Evolutionary conservation across 2,797 vertebrate species (phyloP).

Genomic region (Syndactyla subalaris): DNA sequence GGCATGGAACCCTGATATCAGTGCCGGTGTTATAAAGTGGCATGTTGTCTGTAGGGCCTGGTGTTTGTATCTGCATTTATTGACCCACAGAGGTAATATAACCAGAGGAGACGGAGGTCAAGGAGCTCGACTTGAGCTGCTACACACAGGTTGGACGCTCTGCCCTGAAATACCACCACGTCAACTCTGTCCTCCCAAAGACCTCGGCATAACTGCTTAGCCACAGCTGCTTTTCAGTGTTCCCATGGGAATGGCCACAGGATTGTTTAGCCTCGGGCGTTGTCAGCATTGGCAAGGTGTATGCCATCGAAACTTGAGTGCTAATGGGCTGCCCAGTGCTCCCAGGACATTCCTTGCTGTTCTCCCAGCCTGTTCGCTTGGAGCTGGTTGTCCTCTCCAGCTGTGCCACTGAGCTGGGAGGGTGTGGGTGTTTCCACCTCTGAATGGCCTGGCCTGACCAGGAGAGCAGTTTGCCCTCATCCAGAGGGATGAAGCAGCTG

Average conservation of each 20-base stretch:
- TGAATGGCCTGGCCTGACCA: not conserved
- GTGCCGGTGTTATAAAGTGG: not conserved
- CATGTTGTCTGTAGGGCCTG: not conserved
- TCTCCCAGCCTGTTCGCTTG: not conserved
- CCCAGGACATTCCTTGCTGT: rapidly evolving
- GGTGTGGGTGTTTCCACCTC: not conserved
- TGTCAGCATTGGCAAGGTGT: rapidly evolving
- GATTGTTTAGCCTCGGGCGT: not conserved
- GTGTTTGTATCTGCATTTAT: slow-evolving; percentile 39
- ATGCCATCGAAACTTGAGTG: not conserved
- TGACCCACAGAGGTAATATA: slow-evolving; percentile 35
- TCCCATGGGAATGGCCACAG: rapidly evolving
- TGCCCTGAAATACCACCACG: not conserved
- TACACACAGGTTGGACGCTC: not conserved
- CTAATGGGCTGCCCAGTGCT: not conserved
- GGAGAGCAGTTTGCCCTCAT: not conserved
- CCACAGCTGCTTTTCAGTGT: not conserved
- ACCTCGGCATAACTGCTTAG: not conserved
- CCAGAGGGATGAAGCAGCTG: not conserved
- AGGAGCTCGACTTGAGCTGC: slow-evolving; percentile 36
- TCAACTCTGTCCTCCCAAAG: not conserved
- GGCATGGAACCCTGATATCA: not conserved
- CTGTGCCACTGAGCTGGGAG: not conserved
- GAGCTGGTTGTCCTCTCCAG: not conserved
- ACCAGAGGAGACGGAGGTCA: slow-evolving; percentile 29